Conservation (phyloP, 2,113 vertebrate genomes). For the Chaetodon trifascialis region DNA sequence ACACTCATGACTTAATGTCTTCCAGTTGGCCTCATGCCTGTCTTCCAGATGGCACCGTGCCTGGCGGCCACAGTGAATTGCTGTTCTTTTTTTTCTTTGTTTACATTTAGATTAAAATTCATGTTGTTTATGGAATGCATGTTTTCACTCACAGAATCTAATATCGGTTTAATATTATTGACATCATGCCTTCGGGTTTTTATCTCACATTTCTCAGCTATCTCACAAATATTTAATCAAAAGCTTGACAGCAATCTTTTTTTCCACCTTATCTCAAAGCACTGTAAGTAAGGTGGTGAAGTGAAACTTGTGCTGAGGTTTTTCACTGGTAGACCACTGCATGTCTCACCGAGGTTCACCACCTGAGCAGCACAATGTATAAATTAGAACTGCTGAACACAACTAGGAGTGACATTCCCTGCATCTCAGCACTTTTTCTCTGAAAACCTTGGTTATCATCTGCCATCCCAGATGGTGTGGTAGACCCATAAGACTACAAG, state of each 20-base stretch:
- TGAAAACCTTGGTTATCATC: slow-evolving; percentile 73
- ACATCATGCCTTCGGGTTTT: slow-evolving; percentile 48
- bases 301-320: slow-evolving; percentile 16
- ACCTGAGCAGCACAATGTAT: slow-evolving; percentile 57
- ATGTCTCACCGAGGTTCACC: slow-evolving; percentile 43
- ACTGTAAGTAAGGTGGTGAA: slow-evolving; percentile 16
- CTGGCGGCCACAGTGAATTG: slow-evolving; percentile 70
- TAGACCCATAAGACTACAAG: slow-evolving; percentile 73
- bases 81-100: slow-evolving; percentile 67
- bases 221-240: slow-evolving; percentile 57
- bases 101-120: slow-evolving; percentile 74
- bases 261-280: slow-evolving; percentile 16
- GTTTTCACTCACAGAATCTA: slow-evolving; percentile 50
- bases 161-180: slow-evolving; percentile 57
- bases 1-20: slow-evolving; percentile 82
- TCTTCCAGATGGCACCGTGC: slow-evolving; percentile 81
- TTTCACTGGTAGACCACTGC: slow-evolving; percentile 10
- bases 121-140: slow-evolving; percentile 56
- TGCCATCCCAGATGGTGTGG: slow-evolving; percentile 79
- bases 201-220: slow-evolving; percentile 49
- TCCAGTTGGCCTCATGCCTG: slow-evolving; percentile 82
- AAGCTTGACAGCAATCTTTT: slow-evolving; percentile 43
- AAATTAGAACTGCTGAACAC: slow-evolving; percentile 71
- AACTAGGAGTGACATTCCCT: slow-evolving; percentile 62
- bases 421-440: slow-evolving; percentile 69